Evolutionary conservation across 2,797 vertebrate species (phyloP).

Genomic region (Rhynchotus rufescens): DNA sequence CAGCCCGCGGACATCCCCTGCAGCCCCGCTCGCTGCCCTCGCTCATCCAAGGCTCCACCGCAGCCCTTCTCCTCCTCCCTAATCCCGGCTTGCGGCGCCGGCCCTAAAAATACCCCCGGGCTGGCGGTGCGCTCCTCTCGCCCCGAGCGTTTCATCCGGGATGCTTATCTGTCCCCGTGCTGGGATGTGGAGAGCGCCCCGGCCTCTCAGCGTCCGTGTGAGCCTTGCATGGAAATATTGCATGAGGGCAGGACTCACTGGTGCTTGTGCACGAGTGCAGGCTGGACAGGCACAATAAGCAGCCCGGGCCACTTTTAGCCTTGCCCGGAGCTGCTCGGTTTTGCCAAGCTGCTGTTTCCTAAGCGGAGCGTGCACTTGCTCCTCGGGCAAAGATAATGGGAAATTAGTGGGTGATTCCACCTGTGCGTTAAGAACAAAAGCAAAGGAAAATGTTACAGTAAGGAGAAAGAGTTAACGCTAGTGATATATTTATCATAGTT

Average conservation of each 20-base stretch:
- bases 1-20: accelerated
- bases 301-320: neutral
- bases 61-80: neutral
- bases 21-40: neutral
- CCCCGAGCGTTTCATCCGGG: neutral
- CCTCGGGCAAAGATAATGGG: neutral
- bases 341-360: neutral
- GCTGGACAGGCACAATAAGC: neutral
- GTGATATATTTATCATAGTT: neutral
- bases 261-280: accelerated
- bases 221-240: neutral
- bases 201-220: neutral
- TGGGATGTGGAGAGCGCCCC: neutral
- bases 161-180: neutral
- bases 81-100: neutral
- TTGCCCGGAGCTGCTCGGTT: neutral
- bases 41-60: neutral
- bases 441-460: neutral
- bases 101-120: neutral
- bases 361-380: neutral
- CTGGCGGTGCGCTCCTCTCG: neutral
- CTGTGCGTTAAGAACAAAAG: neutral
- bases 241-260: neutral
- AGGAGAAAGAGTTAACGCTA: neutral
- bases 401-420: neutral